Base-by-base conservation (phyloP, 1,140 invertebrate genomes). In the Papilio polyxenes region DNA sequence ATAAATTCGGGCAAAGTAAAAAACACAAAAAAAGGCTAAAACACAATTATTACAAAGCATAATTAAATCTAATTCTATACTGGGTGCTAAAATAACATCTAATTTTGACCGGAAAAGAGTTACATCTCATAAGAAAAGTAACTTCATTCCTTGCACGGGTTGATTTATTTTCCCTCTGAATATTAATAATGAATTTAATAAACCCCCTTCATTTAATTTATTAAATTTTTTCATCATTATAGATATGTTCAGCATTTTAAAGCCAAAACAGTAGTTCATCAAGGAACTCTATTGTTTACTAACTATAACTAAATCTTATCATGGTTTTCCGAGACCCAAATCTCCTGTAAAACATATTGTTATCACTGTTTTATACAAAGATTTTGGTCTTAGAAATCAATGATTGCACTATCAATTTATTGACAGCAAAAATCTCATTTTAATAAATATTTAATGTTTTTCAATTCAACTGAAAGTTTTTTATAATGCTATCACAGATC, bases 401-500 rank as follows among this genome's bases (percentile, higher is more conserved):
- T 31, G 23, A 31, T 31, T 31, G 31, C 20, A 31, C 10, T 65
- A 5, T 78, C 15, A 78, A 79, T 48, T 80, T 80, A 80, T 80
- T 80, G 78, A 69, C 59, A 69, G 48, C 48, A 48, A n/a, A 20
- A 17, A 62, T 62, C 10, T 48, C 59, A 80, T 69, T 80, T 44
- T 49, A 20, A 65, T 80, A 49, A 80, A 69, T 48, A 69, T 69
- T 80, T 9, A 3, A 49, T 69, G 17, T 37, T 69, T 37, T 37
- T 15, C 65, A 72, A 15, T 72, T 37, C 13, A 15, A 15, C n/a
- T 56, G 49, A 15, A 17, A 53, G 2, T 2, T 59, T 59, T 59
- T 59, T 49, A 62, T 23, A 78, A 48, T 44, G 59, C 56, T 80
- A 75, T 80, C 78, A 82, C 77, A 75, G 69, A 72, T 80, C 59